A percentile compares a stretch with the other conserved stretches of the same genome.
phyloP scores from a whole-genome alignment of 2,797 vertebrate genomes.

The Naso thynnoides region DNA sequence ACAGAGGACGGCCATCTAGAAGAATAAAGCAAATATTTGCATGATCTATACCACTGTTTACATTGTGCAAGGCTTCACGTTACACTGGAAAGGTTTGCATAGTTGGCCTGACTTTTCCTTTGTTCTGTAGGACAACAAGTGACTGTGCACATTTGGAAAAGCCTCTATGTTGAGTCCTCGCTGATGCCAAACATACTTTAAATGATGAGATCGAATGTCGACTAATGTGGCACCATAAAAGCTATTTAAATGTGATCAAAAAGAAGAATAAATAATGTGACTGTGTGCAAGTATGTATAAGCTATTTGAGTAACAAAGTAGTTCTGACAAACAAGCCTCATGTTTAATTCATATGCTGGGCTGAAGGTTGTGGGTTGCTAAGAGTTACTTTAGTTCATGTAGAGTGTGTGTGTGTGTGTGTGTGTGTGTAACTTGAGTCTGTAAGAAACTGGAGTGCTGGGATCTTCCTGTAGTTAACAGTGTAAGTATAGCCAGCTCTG shows the following conservation, averaged over 20 bases:
- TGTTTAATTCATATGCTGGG: slow-evolving; percentile 32
- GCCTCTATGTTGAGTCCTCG: slow-evolving; percentile 12
- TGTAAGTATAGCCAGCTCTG: not conserved
- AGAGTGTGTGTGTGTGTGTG: not conserved
- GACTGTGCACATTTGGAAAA: slow-evolving; percentile 14
- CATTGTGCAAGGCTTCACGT: slow-evolving; percentile 17
- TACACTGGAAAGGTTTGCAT: slow-evolving; percentile 11
- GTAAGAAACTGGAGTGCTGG: slow-evolving; percentile 27
- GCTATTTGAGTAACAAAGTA: slow-evolving; percentile 8
- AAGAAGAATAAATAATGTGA: not conserved
- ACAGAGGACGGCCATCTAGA: slow-evolving; percentile 94
- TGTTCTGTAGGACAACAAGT: slow-evolving; percentile 1
- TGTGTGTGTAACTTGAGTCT: slow-evolving; percentile 27
- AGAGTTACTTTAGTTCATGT: slow-evolving; percentile 5
- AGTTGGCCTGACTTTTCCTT: not conserved
- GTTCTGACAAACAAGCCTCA: slow-evolving; percentile 28
- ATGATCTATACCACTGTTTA: slow-evolving; percentile 28
- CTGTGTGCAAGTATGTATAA: not conserved
- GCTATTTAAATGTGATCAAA: slow-evolving; percentile 17
- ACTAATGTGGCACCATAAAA: slow-evolving; percentile 23
- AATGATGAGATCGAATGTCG: slow-evolving; percentile 8
- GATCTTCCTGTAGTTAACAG: not conserved
- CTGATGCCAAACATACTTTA: not conserved
- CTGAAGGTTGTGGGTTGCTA: slow-evolving; percentile 24
- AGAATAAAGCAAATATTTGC: slow-evolving; percentile 40